phyloP scores from a whole-genome alignment of 2,797 vertebrate species.

The Trematomus bernacchii region DNA sequence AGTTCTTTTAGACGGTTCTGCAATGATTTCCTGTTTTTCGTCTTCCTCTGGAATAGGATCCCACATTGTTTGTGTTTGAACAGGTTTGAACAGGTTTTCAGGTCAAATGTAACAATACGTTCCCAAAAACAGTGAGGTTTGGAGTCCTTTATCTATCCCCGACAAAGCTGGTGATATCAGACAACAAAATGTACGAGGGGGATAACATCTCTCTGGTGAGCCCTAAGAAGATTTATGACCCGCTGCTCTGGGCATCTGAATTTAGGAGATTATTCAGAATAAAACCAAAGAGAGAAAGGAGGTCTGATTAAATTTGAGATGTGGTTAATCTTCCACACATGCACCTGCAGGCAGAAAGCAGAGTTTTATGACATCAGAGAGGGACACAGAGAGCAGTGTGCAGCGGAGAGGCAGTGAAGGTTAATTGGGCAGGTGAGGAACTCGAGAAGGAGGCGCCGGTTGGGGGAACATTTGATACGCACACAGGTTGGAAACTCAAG shows the following conservation, averaged over 20 bases:
- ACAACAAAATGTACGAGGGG: constrained; percentile 18
- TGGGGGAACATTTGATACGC: constrained; percentile 89
- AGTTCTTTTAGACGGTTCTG: too few relatives aligned
- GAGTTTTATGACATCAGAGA: constrained; percentile 32
- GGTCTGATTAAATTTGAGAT: constrained; percentile 58
- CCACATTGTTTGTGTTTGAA: neutral
- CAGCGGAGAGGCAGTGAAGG: constrained; percentile 85
- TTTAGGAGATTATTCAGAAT: constrained; percentile 49
- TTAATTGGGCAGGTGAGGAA: constrained; percentile 91
- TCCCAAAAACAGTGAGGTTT: neutral
- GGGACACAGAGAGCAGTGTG: constrained; percentile 18
- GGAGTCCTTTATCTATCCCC: neutral
- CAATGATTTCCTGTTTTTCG: neutral
- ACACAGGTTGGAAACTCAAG: constrained; percentile 90
- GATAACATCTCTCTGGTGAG: constrained; percentile 12
- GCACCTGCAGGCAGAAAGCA: constrained; percentile 43
- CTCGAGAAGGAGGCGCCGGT: constrained; percentile 84
- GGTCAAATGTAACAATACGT: too few relatives aligned
- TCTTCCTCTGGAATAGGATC: neutral
- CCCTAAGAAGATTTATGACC: constrained; percentile 31
- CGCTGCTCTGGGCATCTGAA: constrained; percentile 26
- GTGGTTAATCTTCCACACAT: constrained; percentile 42
- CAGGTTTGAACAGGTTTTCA: too few relatives aligned
- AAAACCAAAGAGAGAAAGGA: constrained; percentile 37
- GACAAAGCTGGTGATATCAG: constrained; percentile 6